phyloP scores from a whole-genome alignment of 2,113 vertebrate genomes.

The Myxocyprinus asiaticus region DNA sequence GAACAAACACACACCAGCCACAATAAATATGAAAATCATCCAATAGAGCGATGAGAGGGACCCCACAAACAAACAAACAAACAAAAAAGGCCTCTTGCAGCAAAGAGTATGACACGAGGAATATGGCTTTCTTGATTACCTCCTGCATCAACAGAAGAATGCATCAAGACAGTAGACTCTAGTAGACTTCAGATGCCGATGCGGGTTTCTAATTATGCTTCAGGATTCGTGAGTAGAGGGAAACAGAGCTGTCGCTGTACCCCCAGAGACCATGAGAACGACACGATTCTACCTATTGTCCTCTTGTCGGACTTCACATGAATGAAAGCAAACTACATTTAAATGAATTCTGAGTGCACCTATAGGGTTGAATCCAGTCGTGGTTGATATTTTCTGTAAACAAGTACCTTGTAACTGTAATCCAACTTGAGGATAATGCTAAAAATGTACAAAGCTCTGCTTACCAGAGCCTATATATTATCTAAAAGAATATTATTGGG shows the following conservation, averaged over 20 bases:
- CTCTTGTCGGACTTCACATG: slow-evolving; percentile 23
- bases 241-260: slow-evolving; percentile 24
- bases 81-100: background rate
- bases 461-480: background rate
- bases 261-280: slow-evolving; percentile 23
- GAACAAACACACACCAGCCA: background rate
- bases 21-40: slow-evolving; percentile 62
- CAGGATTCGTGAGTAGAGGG: background rate
- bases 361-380: background rate
- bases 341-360: slow-evolving; percentile 49
- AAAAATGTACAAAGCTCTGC: slow-evolving; percentile 15
- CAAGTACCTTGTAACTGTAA: slow-evolving; percentile 27
- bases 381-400: slow-evolving; percentile 29
- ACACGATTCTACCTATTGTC: slow-evolving; percentile 33
- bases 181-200: background rate
- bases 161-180: slow-evolving; percentile 1
- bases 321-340: slow-evolving; percentile 56
- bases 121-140: slow-evolving; percentile 29
- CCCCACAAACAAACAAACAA: slow-evolving; percentile 22
- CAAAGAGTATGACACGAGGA: slow-evolving; percentile 23
- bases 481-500: background rate
- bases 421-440: slow-evolving; percentile 20
- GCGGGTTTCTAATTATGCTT: slow-evolving; percentile 23
- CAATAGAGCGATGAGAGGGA: slow-evolving; percentile 6
- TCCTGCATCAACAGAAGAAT: slow-evolving; percentile 12